phyloP scores from a whole-genome alignment of 2,797 vertebrate species.

The Hipposideros larvatus region DNA sequence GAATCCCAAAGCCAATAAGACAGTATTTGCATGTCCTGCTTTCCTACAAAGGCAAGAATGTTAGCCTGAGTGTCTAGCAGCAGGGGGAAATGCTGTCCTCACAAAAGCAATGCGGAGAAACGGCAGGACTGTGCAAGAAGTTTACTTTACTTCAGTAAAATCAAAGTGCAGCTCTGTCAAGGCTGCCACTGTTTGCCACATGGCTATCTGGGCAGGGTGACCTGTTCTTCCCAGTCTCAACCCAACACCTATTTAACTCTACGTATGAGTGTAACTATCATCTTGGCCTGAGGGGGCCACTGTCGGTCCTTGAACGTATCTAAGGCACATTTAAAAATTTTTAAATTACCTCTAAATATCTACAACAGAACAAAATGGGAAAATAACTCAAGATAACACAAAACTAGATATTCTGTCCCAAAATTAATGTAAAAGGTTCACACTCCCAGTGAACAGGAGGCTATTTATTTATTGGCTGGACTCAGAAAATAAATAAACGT shows the following conservation, averaged over 20 bases:
- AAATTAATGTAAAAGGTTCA: not conserved
- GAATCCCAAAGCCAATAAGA: not conserved
- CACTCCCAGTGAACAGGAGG: not conserved
- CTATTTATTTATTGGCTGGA: not conserved
- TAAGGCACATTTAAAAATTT: not conserved
- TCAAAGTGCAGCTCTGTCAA: not conserved
- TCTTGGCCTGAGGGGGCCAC: conserved; percentile 16
- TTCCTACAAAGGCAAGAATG: not conserved
- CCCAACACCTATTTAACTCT: not conserved
- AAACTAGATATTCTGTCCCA: not conserved
- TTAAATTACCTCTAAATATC: not conserved
- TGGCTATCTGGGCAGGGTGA: not conserved
- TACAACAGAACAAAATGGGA: not conserved
- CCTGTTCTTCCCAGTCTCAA: not conserved
- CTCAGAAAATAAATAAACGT: not conserved
- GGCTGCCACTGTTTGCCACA: rapidly evolving
- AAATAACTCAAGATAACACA: conserved; percentile 3
- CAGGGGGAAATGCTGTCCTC: not conserved
- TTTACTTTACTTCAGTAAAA: not conserved
- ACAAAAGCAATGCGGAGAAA: not conserved
- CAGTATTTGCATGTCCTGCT: not conserved
- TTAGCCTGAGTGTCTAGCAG: not conserved
- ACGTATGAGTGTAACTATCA: not conserved
- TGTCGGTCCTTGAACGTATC: not conserved
- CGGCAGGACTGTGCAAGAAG: not conserved